Base-by-base conservation (phyloP, 2,113 vertebrate species). In the Miniopterus natalensis region DNA sequence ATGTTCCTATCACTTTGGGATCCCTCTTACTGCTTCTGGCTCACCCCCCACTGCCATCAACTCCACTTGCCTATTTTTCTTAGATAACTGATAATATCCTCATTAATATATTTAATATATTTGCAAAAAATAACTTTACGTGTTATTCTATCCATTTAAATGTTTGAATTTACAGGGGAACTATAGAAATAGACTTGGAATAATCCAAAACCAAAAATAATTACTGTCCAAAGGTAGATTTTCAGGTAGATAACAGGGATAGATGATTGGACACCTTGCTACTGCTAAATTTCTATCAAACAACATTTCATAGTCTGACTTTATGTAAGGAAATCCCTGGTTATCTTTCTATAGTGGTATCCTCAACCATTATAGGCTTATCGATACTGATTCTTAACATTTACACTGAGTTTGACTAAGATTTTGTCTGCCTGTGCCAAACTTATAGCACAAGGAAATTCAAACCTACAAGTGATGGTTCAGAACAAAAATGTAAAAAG, bases 131-230 rank as follows among this genome's bases (percentile, higher is more conserved):
- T 78, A 84, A 87, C 47, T 45, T 70, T 59, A 27, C 73, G 15
- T 12, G 5, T 31, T 65, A 65, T 8, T 61, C 29, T 73, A 31
- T 1, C 47, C 15, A 73, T 79, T 79, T 71, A 51, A 40, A 55
- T 78, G 53, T 71, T 65, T 79, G 10, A 12, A 40, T 77, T 71
- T 84, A 49, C 89, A 84, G 36, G 36, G 36, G 53, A 68, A 25
- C 40, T 68, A 63, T 1, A 25, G 27, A 71, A 36, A 36, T 36
- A 84, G n/a, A 47, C 17, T 57, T 66, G 45, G 70, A 84, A 78
- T 77, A 92, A 92, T 57, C 27, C 29, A 92, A 31, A 25, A 15
- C 14, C 49, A 81, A 88, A 92, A 81, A 42, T n/a, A 61, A 65
- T 61, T 78, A 65, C 47, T 71, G 73, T 27, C 21, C 23, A 40